Evolutionary conservation across 2,113 vertebrate genomes (phyloP).

Genomic region (Centropristis striata): DNA sequence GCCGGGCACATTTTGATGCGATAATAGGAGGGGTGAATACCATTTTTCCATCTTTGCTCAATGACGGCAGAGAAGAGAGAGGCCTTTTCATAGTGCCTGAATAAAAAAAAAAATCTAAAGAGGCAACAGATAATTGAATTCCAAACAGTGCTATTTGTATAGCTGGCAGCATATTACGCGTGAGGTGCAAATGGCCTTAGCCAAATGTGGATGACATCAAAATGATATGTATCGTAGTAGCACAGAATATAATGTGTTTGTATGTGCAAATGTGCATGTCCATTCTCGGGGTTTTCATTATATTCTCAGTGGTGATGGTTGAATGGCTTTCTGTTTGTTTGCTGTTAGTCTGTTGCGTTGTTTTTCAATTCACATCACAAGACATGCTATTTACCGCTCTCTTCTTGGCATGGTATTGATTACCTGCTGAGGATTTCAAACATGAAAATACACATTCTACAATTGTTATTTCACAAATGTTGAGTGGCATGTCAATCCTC

Average conservation of each 20-base stretch:
- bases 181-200: conserved; percentile 77
- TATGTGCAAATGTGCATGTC: conserved; percentile 75
- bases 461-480: conserved; percentile 50
- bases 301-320: conserved; percentile 56
- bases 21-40: conserved; percentile 80
- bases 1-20: conserved; percentile 80
- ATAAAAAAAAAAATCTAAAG: conserved; percentile 54
- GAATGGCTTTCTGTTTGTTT: conserved; percentile 66
- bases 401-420: conserved; percentile 67
- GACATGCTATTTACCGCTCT: conserved; percentile 60
- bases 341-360: conserved; percentile 52
- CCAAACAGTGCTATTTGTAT: conserved; percentile 77
- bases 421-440: conserved; percentile 69
- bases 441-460: conserved; percentile 45
- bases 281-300: conserved; percentile 66
- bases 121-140: conserved; percentile 79
- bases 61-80: conserved; percentile 58
- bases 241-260: conserved; percentile 71
- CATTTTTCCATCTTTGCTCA: conserved; percentile 74
- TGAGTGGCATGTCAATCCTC: conserved; percentile 43
- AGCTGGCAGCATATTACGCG: conserved; percentile 71
- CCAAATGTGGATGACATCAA: conserved; percentile 76
- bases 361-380: conserved; percentile 62
- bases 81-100: conserved; percentile 66
- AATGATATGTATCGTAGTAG: conserved; percentile 73